phyloP scores from a whole-genome alignment of 2,888 invertebrate species.

The Catocala sponsa region DNA sequence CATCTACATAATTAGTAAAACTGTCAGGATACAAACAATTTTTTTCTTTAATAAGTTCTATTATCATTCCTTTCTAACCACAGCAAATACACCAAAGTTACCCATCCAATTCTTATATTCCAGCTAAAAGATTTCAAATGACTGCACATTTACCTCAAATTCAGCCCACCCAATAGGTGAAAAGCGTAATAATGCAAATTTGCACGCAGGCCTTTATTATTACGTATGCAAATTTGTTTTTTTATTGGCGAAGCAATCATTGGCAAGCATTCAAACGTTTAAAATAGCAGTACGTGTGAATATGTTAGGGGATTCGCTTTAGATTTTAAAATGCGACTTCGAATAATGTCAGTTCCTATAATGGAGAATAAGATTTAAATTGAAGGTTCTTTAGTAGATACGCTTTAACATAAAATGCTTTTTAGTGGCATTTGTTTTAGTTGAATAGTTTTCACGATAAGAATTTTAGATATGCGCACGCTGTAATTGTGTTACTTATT shows the following conservation, averaged over 20 bases:
- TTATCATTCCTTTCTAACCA: too few relatives aligned
- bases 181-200: constrained; percentile 25
- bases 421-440: too few relatives aligned
- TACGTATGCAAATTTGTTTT: constrained; percentile 46
- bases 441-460: too few relatives aligned
- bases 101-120: background rate
- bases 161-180: background rate
- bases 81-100: background rate
- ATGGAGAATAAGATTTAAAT: background rate
- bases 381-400: too few relatives aligned
- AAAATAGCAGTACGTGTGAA: constrained; percentile 34
- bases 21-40: too few relatives aligned
- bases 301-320: constrained; percentile 20
- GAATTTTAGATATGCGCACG: too few relatives aligned
- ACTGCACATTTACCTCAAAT: constrained; percentile 6
- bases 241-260: constrained; percentile 43
- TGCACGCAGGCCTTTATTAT: constrained; percentile 30
- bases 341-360: background rate
- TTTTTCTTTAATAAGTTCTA: too few relatives aligned
- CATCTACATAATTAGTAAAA: too few relatives aligned
- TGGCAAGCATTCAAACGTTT: constrained; percentile 20
- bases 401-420: too few relatives aligned
- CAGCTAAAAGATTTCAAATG: background rate
- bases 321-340: constrained; percentile 12
- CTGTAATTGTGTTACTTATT: too few relatives aligned